These are phyloP conservation scores for Argyresthia goedartella DNA, from an alignment of 2,888 invertebrate species.

Conservation along the genomic window DNA sequence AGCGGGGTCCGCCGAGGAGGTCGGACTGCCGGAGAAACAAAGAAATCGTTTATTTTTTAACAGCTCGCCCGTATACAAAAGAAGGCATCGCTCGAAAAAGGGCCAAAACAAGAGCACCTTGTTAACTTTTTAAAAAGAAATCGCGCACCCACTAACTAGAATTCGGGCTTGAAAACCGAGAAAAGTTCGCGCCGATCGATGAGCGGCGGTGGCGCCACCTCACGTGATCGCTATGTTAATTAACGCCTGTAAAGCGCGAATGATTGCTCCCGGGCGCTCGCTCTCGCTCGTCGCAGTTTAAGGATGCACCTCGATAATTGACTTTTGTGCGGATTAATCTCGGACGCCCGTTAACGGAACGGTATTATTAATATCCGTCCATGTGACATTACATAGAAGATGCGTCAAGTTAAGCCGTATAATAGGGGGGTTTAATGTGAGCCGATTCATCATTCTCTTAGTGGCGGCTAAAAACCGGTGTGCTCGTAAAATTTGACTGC, in stretches of 20 bases:
- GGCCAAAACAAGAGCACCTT: conserved; percentile 64
- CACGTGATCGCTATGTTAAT: conserved; percentile 63
- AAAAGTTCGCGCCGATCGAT: conserved; percentile 48
- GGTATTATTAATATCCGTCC: conserved; percentile 30
- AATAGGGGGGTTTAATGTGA: conserved; percentile 47
- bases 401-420: conserved; percentile 37
- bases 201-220: conserved; percentile 49
- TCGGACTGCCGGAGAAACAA: conserved; percentile 71
- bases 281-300: conserved; percentile 6
- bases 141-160: conserved; percentile 66
- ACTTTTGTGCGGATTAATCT: conserved; percentile 15
- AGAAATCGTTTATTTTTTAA: conserved; percentile 71
- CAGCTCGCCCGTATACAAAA: conserved; percentile 69
- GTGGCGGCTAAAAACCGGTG: conserved; percentile 54
- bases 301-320: conserved; percentile 18
- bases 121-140: conserved; percentile 70
- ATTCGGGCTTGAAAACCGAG: conserved; percentile 67
- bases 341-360: conserved; percentile 28
- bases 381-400: conserved; percentile 40
- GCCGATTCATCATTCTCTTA: conserved; percentile 51
- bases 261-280: conserved; percentile 20
- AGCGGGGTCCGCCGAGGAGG: conserved; percentile 67
- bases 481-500: conserved; percentile 68
- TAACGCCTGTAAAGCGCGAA: conserved; percentile 20
- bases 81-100: conserved; percentile 65